Conservation (phyloP, 1,140 invertebrate genomes). For the Apis dorsata region DNA sequence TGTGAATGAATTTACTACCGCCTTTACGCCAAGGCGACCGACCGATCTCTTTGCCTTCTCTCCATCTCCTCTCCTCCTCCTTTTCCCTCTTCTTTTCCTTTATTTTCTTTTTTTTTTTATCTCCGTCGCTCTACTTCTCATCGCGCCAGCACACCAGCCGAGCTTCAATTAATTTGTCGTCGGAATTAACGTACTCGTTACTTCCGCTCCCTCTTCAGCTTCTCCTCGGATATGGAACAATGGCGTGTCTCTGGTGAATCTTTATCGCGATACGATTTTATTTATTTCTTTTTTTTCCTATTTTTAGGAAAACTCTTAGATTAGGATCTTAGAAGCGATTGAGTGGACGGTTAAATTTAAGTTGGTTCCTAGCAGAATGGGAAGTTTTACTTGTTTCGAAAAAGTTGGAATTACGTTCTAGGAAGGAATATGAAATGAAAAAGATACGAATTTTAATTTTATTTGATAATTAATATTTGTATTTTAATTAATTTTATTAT, state of each 20-base stretch:
- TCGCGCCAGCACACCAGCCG: not conserved
- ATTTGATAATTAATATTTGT: too few relatives aligned
- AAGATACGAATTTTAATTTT: too few relatives aligned
- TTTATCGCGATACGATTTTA: too few relatives aligned
- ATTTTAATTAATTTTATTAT: too few relatives aligned
- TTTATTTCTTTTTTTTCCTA: not conserved
- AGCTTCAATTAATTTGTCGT: slow-evolving; percentile 47
- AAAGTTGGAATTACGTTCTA: too few relatives aligned
- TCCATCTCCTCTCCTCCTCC: too few relatives aligned
- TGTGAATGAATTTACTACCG: slow-evolving; percentile 67
- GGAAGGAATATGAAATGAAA: too few relatives aligned
- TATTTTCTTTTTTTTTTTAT: not conserved
- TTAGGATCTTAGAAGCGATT: too few relatives aligned
- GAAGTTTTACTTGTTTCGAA: too few relatives aligned
- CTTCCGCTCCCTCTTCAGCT: not conserved
- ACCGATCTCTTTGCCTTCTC: slow-evolving; percentile 28
- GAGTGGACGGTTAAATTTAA: too few relatives aligned
- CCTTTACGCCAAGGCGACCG: slow-evolving; percentile 31
- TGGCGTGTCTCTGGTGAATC: not conserved
- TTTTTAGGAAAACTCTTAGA: not conserved
- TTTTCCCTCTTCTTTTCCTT: not conserved
- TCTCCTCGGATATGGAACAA: not conserved
- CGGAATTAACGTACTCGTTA: slow-evolving; percentile 44
- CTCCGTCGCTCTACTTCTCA: slow-evolving; percentile 24
- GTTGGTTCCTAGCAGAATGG: too few relatives aligned